phyloP scores from a whole-genome alignment of 2,797 vertebrate species.

The Chloroceryle inda region DNA sequence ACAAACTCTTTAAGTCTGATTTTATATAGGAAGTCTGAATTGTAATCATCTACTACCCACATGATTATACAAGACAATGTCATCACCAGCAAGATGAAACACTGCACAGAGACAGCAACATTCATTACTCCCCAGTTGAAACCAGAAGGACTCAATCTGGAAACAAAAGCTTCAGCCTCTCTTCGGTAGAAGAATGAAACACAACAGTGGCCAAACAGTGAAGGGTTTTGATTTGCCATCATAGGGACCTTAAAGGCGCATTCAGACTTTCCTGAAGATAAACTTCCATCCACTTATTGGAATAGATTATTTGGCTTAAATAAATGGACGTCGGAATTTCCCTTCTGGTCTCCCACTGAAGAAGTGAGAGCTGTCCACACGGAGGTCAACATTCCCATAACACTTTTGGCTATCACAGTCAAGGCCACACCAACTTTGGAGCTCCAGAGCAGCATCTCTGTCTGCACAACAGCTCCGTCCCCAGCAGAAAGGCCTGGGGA shows the following conservation, averaged over 20 bases:
- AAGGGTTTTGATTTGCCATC: conserved; percentile 8
- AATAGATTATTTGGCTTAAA: neutral
- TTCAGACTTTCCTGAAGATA: neutral
- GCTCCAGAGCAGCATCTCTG: neutral
- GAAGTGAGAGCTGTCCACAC: neutral
- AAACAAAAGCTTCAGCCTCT: conserved; percentile 45
- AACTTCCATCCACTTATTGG: neutral
- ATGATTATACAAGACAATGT: neutral
- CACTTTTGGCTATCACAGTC: neutral
- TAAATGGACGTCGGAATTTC: neutral
- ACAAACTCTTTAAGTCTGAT: neutral
- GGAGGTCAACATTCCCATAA: neutral
- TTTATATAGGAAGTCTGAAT: neutral
- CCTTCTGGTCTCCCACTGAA: neutral
- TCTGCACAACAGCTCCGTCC: neutral
- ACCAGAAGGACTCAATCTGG: conserved; percentile 21
- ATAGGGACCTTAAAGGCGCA: neutral
- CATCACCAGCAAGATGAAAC: conserved; percentile 34
- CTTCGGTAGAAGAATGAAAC: conserved; percentile 17
- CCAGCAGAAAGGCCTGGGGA: neutral
- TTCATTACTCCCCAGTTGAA: conserved; percentile 16
- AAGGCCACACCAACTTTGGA: neutral
- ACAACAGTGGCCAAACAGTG: neutral
- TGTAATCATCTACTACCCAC: neutral
- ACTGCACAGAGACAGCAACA: neutral